phyloP scores from a whole-genome alignment of 2,888 invertebrate genomes.

The Leptopilina myrica region DNA sequence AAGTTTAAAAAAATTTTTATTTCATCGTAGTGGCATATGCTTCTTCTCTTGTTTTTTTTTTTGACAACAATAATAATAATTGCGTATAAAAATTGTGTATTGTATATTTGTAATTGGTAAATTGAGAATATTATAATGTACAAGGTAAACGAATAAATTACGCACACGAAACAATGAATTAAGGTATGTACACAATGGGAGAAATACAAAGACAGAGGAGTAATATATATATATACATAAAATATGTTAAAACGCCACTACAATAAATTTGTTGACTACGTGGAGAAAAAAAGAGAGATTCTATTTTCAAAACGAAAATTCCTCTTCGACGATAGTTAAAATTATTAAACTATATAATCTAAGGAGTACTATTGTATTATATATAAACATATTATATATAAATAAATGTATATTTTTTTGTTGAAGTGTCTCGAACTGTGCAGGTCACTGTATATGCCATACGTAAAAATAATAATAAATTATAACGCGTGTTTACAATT shows the following conservation, averaged over 20 bases:
- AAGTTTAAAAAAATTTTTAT: background rate
- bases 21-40: background rate
- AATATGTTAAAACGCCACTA: constrained; percentile 11
- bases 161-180: constrained; percentile 41
- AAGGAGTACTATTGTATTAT: constrained; percentile 30
- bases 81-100: background rate
- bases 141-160: constrained; percentile 35
- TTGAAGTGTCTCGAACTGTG: constrained; percentile 40
- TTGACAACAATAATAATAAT: background rate
- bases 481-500: constrained; percentile 41
- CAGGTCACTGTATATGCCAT: constrained; percentile 42
- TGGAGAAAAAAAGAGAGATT: constrained; percentile 26
- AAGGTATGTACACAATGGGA: constrained; percentile 15
- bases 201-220: constrained; percentile 4
- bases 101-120: background rate
- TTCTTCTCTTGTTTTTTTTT: constrained; percentile 5
- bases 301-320: constrained; percentile 38
- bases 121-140: constrained; percentile 6
- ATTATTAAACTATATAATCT: background rate
- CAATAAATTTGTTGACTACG: constrained; percentile 17
- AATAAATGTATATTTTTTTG: constrained; percentile 43
- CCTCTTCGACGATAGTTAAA: constrained; percentile 15
- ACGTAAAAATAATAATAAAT: constrained; percentile 40
- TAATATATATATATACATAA: no score
- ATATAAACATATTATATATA: constrained; percentile 13